Base-by-base conservation (phyloP, 2,888 invertebrate genomes). In the Amblyjoppa proteus region DNA sequence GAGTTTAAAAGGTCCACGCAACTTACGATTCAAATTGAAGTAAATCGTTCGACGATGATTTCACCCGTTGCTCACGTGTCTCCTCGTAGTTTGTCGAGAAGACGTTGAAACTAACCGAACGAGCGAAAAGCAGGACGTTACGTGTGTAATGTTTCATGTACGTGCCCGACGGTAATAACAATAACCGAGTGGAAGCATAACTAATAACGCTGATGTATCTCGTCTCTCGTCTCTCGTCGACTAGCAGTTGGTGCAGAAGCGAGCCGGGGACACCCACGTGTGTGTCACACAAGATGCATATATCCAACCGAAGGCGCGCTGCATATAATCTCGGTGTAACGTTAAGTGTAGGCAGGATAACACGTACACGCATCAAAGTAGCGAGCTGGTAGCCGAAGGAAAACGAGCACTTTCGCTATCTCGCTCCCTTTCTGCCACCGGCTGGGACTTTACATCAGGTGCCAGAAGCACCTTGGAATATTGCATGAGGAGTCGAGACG, bases 321-420 rank as follows among this genome's bases (percentile, higher is more conserved):
- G 78, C 58, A 41, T 78, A 69, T 78, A 69, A 78, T 69, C 69
- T 78, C 69, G 58, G 16, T 49, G 45, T 69, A 38, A 78, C 41
- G 68, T 56, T 78, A 56, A 58, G 78, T 70, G 78, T 78, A 58
- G 69, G 78, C 45, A 78, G 78, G 31, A 78, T 69, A 69, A 78
- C 58, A 25, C 56, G 69, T 58, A 78, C 41, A 78, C 28, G 69
- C 68, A 78, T 78, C 69, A 69, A 49, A 64, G 51, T 66, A 76
- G 51, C 51, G 51, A 76, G 75, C 41, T 20, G 66, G 66, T 76
- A 51, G 75, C 64, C 38, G 51, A 28, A 38, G 9, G 64, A 76
- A 66, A 76, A 76, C 64, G 64, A 51, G 64, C 28, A 25, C 28
- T 58, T 58, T 66, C 66, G 31, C 11, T 64, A 31, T 64, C 58